phyloP scores from a whole-genome alignment of 2,888 invertebrate genomes.

The Athalia rosae region DNA sequence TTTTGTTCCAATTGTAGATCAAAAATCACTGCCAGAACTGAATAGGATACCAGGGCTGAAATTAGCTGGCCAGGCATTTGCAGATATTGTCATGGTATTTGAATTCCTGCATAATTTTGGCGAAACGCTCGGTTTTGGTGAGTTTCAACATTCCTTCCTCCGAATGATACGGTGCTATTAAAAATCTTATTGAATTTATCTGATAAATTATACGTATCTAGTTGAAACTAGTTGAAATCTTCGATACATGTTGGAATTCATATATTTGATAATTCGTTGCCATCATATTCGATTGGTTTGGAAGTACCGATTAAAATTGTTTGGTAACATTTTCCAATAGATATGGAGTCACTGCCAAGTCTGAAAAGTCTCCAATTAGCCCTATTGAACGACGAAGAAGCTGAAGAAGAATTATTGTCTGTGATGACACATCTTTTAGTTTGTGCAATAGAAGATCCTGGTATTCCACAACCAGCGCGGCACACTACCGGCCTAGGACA shows the following conservation, averaged over 20 bases:
- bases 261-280: neutral
- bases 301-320: neutral
- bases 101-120: slow-evolving; percentile 98
- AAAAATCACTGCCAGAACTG: slow-evolving; percentile 82
- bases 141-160: slow-evolving; percentile 66
- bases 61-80: slow-evolving; percentile 91
- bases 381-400: slow-evolving; percentile 86
- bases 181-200: neutral
- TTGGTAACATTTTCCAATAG: slow-evolving; percentile 70
- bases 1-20: slow-evolving; percentile 73
- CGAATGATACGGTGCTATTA: neutral
- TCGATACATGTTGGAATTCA: no score
- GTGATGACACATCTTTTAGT: slow-evolving; percentile 93
- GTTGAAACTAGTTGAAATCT: no score
- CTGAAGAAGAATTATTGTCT: slow-evolving; percentile 90
- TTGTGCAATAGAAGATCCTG: slow-evolving; percentile 95
- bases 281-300: neutral
- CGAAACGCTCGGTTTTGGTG: slow-evolving; percentile 94
- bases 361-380: slow-evolving; percentile 91
- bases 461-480: slow-evolving; percentile 91
- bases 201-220: neutral
- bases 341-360: slow-evolving; percentile 90
- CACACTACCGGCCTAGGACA: slow-evolving; percentile 94
- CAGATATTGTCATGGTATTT: slow-evolving; percentile 94
- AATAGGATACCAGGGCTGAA: slow-evolving; percentile 87